Base-by-base conservation (phyloP, 2,113 vertebrate species). In the Phycodurus eques region DNA sequence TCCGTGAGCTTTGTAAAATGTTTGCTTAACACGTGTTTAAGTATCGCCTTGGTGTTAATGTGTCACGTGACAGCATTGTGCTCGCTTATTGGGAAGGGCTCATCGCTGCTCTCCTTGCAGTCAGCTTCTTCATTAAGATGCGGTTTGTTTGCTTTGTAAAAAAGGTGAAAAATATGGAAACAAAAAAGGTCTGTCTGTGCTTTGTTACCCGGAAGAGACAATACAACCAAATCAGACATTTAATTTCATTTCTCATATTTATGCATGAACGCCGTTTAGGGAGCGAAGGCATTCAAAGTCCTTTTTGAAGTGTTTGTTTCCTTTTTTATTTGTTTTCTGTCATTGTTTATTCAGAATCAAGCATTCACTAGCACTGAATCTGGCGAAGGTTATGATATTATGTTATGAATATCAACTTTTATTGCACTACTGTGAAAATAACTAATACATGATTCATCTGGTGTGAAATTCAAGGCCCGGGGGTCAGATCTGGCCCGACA, bases 71-170 rank as follows among this genome's bases (percentile, higher is more conserved):
- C 65, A 47, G 33, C 2, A 1, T 67, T 70, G 43, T 67, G n/a
- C 60, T 27, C 14, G 2, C 53, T 67, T 43, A 47, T 54, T 57
- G 59, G 68, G 62, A n/a, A 64, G 56, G 67, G 57, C 53, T 71
- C 64, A 71, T 31, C 27, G 31, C 59, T 65, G 35, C 54, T 12
- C 31, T 47, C 56, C 62, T 77, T 31, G 7, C 54, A 51, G 69
- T 76, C 71, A 69, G 69, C 66, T 74, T 47, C 68, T 68, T 65
- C 67, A 79, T 82, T 75, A 75, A 54, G 65, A 61, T 22, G 39
- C 67, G 57, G 67, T 73, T 72, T 75, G 61, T 78, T 76, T 72
- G 61, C 71, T 47, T 71, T 72, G 70, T 56, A 39, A 59, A 68
- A 49, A 27, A 10, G 1, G 22, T 27, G 14, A 27, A 1, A 47